These are phyloP conservation scores for Troides helena DNA, from an alignment of 2,888 invertebrate genomes.

Conservation along the genomic window DNA sequence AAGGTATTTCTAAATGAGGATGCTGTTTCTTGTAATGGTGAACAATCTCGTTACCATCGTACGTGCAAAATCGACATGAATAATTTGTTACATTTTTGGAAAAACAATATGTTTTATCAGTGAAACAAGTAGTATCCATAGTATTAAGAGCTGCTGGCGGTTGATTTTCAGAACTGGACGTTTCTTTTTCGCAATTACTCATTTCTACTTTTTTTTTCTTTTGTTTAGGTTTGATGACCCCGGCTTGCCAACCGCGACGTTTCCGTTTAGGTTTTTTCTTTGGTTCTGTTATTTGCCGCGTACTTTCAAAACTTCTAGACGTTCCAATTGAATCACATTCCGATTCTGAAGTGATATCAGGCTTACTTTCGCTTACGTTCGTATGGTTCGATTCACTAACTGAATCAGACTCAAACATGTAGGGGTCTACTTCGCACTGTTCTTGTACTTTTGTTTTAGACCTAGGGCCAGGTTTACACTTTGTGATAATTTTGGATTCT, in stretches of 20 bases:
- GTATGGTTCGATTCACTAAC: constrained; percentile 46
- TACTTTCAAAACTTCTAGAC: constrained; percentile 54
- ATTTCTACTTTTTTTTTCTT: constrained; percentile 54
- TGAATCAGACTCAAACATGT: constrained; percentile 64
- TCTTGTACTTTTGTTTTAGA: constrained; percentile 53
- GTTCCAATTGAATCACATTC: constrained; percentile 59
- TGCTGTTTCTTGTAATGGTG: constrained; percentile 84
- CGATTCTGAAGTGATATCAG: constrained; percentile 50
- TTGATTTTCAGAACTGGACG: neutral
- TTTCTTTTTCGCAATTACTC: constrained; percentile 33
- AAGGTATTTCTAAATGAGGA: constrained; percentile 82
- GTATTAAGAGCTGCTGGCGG: constrained; percentile 35
- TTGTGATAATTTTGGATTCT: constrained; percentile 32
- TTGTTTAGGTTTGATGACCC: constrained; percentile 63
- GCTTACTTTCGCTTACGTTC: constrained; percentile 46
- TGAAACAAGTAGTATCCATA: constrained; percentile 57
- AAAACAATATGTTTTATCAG: constrained; percentile 70
- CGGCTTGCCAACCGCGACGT: constrained; percentile 59
- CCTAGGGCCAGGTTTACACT: constrained; percentile 58
- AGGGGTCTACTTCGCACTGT: constrained; percentile 53
- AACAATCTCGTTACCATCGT: constrained; percentile 81
- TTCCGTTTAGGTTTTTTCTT: constrained; percentile 61
- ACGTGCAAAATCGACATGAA: constrained; percentile 82
- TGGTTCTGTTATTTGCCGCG: constrained; percentile 50
- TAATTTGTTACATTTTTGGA: constrained; percentile 57